Conservation (phyloP, 1,140 invertebrate species). For the Papilio polytes region DNA sequence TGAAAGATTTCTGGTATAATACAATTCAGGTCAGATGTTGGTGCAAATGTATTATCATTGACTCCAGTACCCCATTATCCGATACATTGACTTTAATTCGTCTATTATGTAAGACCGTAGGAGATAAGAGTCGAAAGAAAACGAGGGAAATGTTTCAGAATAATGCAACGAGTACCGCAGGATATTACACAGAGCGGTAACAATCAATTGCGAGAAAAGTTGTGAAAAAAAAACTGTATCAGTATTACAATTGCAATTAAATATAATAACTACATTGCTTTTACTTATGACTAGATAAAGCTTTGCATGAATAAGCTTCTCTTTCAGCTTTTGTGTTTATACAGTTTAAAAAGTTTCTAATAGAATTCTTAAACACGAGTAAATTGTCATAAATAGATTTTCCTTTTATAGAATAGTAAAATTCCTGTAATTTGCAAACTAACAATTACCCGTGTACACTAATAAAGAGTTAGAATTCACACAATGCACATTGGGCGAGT, state of each 20-base stretch:
- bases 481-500: background rate
- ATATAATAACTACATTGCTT: too few species aligned
- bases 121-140: conserved; percentile 4
- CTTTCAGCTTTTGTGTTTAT: too few species aligned
- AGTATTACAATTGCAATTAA: background rate
- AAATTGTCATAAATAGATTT: too few species aligned
- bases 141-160: background rate
- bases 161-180: background rate
- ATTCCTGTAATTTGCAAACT: background rate
- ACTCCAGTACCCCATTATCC: conserved; percentile 12
- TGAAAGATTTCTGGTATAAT: background rate
- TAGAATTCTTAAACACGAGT: too few species aligned
- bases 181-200: background rate
- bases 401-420: too few species aligned
- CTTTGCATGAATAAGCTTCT: too few species aligned
- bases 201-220: background rate
- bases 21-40: background rate
- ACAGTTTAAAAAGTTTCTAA: too few species aligned
- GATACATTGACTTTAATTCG: conserved; percentile 18
- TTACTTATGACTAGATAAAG: too few species aligned
- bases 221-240: background rate
- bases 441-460: background rate
- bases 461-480: background rate
- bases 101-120: conserved; percentile 11
- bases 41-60: background rate